Evolutionary conservation across 2,113 vertebrate species (phyloP), one percentile per base, ranked within the genome.

Genomic region (Oostethus manadensis): DNA sequence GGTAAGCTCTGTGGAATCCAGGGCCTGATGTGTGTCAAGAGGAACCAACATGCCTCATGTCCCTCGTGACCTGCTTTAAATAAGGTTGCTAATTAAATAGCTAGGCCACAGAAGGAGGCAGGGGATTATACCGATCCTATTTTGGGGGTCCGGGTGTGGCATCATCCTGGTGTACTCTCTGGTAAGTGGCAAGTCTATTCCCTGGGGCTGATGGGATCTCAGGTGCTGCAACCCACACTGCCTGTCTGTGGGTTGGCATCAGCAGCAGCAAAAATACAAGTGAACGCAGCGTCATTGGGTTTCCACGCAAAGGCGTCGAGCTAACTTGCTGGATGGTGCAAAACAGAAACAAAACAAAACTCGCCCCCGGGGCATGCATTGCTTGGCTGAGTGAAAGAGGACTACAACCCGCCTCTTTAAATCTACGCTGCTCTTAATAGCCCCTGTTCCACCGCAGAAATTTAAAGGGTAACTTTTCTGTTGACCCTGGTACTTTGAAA

Each of bases 71-170:
- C 58, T 38, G 58, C 67, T 76, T 86, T 88, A 82, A 84, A 84
- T 83, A 84, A 78, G 73, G 73, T 22, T 58, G 68, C 67, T 88
- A 86, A 90, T 87, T 90, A 86, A 81, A 79, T 76, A 66, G 53
- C 62, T 66, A 56, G 66, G 74, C 57, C 75, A 62, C 87, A 88
- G 83, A 86, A 88, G 87, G 53, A 40, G 33, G 18, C 35, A 61
- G 57, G 62, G 73, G 78, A 64, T 54, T 29, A 58, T n/a, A n/a
- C n/a, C n/a, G n/a, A n/a, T 67, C 62, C 54, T 64, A 68, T 72
- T 33, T 9, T 11, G 4, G 45, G 15, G n/a, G 51, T 35, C 11
- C 16, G 42, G 1, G 17, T 13, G 6, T 33, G 1, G 38, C n/a
- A 56, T 13, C 35, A 42, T 38, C 54, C 20, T 49, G 66, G 62